phyloP scores from a whole-genome alignment of 92 coral and sea anemone genomes.

The Zoanthus gigantus region DNA sequence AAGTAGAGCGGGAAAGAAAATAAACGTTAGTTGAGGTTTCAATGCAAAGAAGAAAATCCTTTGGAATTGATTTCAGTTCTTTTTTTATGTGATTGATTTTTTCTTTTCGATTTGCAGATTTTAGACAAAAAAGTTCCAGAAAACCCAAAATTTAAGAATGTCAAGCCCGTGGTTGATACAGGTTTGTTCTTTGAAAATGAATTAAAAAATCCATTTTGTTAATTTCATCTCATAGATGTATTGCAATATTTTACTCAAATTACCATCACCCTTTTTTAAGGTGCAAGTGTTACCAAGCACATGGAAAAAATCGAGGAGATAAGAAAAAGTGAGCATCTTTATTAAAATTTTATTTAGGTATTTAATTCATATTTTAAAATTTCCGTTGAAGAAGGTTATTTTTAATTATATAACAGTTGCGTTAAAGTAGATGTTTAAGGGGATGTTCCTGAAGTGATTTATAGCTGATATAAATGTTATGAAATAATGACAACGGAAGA shows the following conservation, averaged over 20 bases:
- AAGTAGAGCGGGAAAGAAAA: slow-evolving; percentile 88
- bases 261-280: slow-evolving; percentile 38
- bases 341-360: neutral
- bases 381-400: neutral
- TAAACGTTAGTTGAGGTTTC: slow-evolving; percentile 76
- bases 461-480: too few species aligned
- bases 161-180: slow-evolving; percentile 93
- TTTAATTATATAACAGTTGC: too few species aligned
- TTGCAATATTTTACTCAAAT: neutral
- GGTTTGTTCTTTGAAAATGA: slow-evolving; percentile 54
- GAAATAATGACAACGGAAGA: too few species aligned
- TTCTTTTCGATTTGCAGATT: slow-evolving; percentile 62
- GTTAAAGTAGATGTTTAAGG: too few species aligned
- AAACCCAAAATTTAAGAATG: slow-evolving; percentile 96
- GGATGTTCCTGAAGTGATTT: too few species aligned
- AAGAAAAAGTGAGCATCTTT: slow-evolving; percentile 74
- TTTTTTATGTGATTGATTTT: slow-evolving; percentile 4
- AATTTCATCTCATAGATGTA: neutral
- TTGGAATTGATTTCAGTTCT: neutral
- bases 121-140: slow-evolving; percentile 93
- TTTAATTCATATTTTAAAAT: neutral
- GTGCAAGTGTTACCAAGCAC: slow-evolving; percentile 88
- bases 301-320: slow-evolving; percentile 92
- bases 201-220: neutral
- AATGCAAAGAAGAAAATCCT: neutral